phyloP scores from a whole-genome alignment of 2,797 vertebrate genomes.

The Masticophis lateralis region DNA sequence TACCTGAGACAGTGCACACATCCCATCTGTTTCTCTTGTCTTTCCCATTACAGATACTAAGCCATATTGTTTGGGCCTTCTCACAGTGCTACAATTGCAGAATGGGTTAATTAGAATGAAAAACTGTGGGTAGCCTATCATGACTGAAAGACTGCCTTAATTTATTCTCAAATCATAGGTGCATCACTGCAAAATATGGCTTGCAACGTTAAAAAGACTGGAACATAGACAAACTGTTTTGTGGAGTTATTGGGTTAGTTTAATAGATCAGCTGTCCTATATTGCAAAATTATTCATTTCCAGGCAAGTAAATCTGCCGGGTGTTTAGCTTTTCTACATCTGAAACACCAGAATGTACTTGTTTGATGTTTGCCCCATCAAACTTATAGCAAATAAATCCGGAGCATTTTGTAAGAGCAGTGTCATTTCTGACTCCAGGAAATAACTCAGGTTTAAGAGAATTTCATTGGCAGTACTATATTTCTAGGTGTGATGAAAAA shows the following conservation, averaged over 20 bases:
- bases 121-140: neutral
- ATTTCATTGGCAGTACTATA: neutral
- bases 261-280: neutral
- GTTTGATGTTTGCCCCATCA: neutral
- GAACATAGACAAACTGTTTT: neutral
- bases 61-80: neutral
- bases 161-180: neutral
- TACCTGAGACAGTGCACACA: neutral
- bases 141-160: neutral
- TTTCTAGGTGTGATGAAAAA: neutral
- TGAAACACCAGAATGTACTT: neutral
- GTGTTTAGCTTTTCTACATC: neutral
- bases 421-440: neutral
- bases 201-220: neutral
- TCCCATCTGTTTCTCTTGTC: neutral
- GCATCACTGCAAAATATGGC: neutral
- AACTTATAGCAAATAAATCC: neutral
- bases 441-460: slow-evolving; percentile 1
- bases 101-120: neutral
- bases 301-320: neutral
- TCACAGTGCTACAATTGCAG: neutral
- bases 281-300: neutral
- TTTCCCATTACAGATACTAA: neutral
- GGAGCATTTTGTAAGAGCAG: neutral
- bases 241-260: neutral